Evolutionary conservation across 2,113 vertebrate species (phyloP).

Genomic region (Oxygymnocypris stewartii): DNA sequence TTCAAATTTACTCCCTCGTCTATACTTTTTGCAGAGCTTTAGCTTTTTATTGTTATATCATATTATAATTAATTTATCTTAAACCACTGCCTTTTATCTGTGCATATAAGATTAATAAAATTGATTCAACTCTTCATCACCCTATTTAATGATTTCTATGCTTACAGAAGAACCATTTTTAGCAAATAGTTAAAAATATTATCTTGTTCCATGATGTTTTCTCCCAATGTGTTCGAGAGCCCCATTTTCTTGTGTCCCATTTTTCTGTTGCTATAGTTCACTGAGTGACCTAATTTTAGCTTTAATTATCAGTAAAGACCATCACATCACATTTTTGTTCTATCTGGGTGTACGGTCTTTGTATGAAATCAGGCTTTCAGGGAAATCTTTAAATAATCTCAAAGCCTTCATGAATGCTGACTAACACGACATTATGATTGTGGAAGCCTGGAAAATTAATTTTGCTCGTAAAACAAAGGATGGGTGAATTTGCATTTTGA

Average conservation of each 20-base stretch:
- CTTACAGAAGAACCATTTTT: background rate
- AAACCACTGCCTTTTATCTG: background rate
- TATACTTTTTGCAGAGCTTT: constrained; percentile 39
- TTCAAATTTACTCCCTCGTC: constrained; percentile 20
- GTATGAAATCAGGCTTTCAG: constrained; percentile 20
- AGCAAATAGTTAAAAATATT: background rate
- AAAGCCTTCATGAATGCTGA: constrained; percentile 5
- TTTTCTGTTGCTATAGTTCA: background rate
- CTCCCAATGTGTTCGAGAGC: background rate
- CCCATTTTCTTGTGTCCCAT: constrained; percentile 2
- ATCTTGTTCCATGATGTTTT: background rate
- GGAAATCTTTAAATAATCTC: background rate
- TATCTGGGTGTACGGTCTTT: background rate
- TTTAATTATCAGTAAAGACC: constrained; percentile 13
- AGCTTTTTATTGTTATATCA: background rate
- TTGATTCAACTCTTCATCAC: background rate
- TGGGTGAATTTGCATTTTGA: background rate
- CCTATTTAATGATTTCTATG: background rate
- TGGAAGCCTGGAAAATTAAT: background rate
- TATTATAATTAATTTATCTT: background rate
- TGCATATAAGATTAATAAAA: background rate
- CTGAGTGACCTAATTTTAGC: background rate
- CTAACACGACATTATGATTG: background rate
- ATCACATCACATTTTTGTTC: background rate
- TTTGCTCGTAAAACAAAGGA: background rate